Percentiles rank a stretch among this genome's conserved stretches.
Evolutionary conservation across 2,797 vertebrate genomes (phyloP).

Genomic region (Falco rusticolus): DNA sequence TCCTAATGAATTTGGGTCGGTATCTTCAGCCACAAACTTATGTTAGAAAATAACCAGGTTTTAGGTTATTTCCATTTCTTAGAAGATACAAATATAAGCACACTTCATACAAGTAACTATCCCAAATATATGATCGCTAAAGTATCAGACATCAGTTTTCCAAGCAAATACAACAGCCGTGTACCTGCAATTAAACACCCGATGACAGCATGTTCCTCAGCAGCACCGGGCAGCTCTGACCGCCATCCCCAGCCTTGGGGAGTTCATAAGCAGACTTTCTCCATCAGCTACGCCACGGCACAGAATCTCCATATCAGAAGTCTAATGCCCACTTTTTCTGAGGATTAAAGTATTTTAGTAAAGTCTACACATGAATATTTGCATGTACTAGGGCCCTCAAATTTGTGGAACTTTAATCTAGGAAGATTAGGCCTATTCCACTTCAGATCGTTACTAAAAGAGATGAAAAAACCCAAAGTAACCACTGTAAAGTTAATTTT

Average conservation of each 20-base stretch:
- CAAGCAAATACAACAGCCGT: neutral
- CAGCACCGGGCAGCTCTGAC: neutral
- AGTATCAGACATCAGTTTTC: accelerated
- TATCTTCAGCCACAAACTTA: neutral
- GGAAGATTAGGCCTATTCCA: neutral
- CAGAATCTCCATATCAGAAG: neutral
- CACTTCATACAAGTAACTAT: neutral
- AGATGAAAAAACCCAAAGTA: neutral
- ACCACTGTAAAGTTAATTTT: conserved; percentile 20
- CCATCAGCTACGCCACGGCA: neutral
- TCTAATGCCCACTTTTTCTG: neutral
- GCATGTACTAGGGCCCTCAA: neutral
- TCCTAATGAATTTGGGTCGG: neutral
- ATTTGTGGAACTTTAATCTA: neutral
- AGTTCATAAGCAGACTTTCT: neutral
- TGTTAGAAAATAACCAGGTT: neutral
- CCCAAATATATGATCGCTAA: accelerated
- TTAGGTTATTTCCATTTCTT: neutral
- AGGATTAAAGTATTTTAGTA: neutral
- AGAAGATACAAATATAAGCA: neutral
- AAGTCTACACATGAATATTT: neutral
- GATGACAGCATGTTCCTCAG: neutral
- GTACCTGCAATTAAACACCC: neutral
- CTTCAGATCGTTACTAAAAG: neutral
- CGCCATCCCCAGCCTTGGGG: neutral